phyloP scores from a whole-genome alignment of 2,797 vertebrate species.

The Gila robusta region DNA sequence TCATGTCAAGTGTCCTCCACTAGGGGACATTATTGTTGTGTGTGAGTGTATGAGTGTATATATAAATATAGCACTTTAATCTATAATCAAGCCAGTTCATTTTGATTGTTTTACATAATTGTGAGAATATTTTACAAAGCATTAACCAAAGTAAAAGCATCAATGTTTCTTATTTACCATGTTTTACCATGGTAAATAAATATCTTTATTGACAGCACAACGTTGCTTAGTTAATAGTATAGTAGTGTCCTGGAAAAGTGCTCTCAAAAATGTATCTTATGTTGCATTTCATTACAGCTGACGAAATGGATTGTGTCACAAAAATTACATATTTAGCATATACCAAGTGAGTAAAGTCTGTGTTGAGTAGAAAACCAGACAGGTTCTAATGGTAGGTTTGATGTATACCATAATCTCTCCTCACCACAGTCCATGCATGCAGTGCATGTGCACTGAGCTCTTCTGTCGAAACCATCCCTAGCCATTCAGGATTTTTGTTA shows the following conservation, averaged over 20 bases:
- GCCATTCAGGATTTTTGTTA: conserved; percentile 21
- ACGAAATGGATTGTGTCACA: conserved; percentile 33
- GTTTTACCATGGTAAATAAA: background rate
- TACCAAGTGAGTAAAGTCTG: conserved; percentile 12
- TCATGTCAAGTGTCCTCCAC: conserved; percentile 17
- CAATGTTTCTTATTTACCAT: background rate
- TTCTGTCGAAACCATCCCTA: conserved; percentile 10
- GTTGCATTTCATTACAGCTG: conserved; percentile 15
- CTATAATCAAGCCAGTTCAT: background rate
- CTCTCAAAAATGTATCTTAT: background rate
- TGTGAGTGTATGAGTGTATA: too few species aligned
- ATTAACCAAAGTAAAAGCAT: background rate
- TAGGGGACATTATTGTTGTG: conserved; percentile 18
- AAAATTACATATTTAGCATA: conserved; percentile 31
- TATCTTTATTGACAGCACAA: background rate
- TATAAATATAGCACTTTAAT: background rate
- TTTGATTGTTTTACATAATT: background rate
- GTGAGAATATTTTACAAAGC: background rate
- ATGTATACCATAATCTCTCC: conserved; percentile 26
- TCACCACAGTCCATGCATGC: conserved; percentile 30
- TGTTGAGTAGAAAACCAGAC: conserved; percentile 47
- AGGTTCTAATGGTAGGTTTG: conserved; percentile 43
- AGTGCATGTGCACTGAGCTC: background rate
- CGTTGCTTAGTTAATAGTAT: background rate
- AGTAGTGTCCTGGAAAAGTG: background rate